Base-by-base conservation (phyloP, 2,888 invertebrate genomes). In the Spisula subtruncata region DNA sequence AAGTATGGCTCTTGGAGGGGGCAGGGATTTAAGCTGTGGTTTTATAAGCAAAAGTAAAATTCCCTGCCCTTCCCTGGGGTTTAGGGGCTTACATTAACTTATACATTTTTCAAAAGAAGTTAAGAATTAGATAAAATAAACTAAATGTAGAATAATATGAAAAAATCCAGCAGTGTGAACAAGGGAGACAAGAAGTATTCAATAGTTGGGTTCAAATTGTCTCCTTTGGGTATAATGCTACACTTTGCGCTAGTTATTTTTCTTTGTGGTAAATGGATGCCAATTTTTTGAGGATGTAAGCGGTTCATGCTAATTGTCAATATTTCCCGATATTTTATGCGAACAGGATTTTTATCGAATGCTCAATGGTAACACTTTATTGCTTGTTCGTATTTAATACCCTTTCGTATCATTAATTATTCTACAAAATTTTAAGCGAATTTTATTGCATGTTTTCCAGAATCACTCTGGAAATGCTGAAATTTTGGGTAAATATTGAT, bases 281-380 rank as follows among this genome's bases (percentile, higher is more conserved):
- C n/a, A n/a, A 10, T 25, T 66, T 66, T n/a, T 66, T 66, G 60
- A 12, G 6, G 60, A 66, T 66, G 25, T 66, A 25, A 66, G 60
- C 60, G 60, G n/a, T 66, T 66, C 25, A 66, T 66, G 60, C 25
- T 66, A 66, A 66, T 66, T 66, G 60, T 66, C 60, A n/a, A 66
- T 66, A 51, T 16, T 51, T 12, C 14, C 41, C 41, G 41, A 41
- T 41, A 20, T n/a, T 14, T n/a, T 56, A 54, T 56, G 56, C 20
- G n/a, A 56, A 25, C 10, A 4, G 60, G 60, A 66, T 66, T 66
- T n/a, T 66, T 25, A 66, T 66, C 25, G n/a, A 20, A 25, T n/a
- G 25, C 10, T 66, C 10, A 25, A n/a, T 66, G 60, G 60, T 66
- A 66, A 66, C 25, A 25, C 25, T 25, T 66, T 66, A 66, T 10